Percentiles rank a stretch among this genome's conserved stretches.
These are phyloP conservation scores for Dasyurus viverrinus DNA, from an alignment of 2,113 vertebrate species.

Conservation along the genomic window DNA sequence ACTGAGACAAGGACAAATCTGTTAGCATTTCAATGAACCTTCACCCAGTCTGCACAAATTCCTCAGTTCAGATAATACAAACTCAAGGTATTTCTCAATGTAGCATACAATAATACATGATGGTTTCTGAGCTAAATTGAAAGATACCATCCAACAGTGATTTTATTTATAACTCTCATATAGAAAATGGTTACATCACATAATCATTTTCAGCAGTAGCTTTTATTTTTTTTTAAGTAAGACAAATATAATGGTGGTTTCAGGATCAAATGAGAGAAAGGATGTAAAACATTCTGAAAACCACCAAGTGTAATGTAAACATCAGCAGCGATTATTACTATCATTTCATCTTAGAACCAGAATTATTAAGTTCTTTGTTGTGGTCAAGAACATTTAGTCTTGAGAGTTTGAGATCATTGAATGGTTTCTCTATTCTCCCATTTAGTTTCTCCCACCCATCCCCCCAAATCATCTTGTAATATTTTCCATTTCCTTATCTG, in stretches of 20 bases:
- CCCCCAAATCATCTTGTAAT: background rate
- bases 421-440: background rate
- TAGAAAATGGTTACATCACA: background rate
- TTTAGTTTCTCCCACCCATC: background rate
- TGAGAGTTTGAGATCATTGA: background rate
- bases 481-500: background rate
- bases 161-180: constrained; percentile 30
- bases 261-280: background rate
- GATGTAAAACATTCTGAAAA: background rate
- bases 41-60: background rate
- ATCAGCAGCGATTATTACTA: background rate
- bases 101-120: background rate
- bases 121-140: constrained; percentile 31
- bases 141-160: background rate
- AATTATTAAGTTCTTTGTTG: background rate
- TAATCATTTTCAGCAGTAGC: background rate
- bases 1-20: background rate
- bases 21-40: background rate
- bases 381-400: background rate
- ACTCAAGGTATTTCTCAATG: background rate
- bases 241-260: background rate
- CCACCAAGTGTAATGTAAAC: background rate
- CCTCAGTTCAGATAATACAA: background rate
- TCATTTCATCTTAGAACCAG: background rate
- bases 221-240: constrained; percentile 1